Base-by-base conservation (phyloP, 2,113 vertebrate genomes). In the Dasyornis broadbenti region DNA sequence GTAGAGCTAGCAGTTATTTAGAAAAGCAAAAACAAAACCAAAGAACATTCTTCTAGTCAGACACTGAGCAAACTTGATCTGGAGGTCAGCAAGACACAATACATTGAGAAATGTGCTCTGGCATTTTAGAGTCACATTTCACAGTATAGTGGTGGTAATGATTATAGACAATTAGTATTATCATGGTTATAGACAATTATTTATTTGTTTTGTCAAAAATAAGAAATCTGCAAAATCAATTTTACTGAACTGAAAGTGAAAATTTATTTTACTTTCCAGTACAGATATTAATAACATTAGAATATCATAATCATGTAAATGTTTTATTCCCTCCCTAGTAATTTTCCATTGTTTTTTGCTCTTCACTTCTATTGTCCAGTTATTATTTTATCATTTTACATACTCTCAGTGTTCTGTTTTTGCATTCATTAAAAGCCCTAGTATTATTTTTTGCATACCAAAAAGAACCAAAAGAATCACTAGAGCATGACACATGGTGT, bases 1-100 rank as follows among this genome's bases (percentile, higher is more conserved):
- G 68, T 88, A 82, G 88, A 93, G 79, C 37, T 68, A 53, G 68
- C 64, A 93, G 68, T 96, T 95, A 87, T 39, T 90, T 92, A 78
- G 88, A 86, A 83, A 93, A 86, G 64, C 42, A 59, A 59, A 92
- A 96, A 50, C 79, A 86, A 90, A 96, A 33, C 49, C 44, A 45
- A 87, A 82, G 79, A 70, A 54, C 63, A 44, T 92, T 86, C 33
- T 50, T 70, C 80, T 45, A 65, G 87, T 82, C 79, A 80, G 88
- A 65, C 47, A 66, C 79, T 90, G 69, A 68, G 60, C 75, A 95
- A 90, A 92, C 71, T 91, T 94, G 76, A 27, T 90, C 68, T 88
- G 75, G 82, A 86, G 71, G 87, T 88, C 82, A 83, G n/a, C 0
- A 10, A 90, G 90, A 83, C n/a, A 69, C 45, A 85, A 79, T 52